These are phyloP conservation scores for Callipepla squamata DNA, from an alignment of 2,113 vertebrate species.

Conservation along the genomic window DNA sequence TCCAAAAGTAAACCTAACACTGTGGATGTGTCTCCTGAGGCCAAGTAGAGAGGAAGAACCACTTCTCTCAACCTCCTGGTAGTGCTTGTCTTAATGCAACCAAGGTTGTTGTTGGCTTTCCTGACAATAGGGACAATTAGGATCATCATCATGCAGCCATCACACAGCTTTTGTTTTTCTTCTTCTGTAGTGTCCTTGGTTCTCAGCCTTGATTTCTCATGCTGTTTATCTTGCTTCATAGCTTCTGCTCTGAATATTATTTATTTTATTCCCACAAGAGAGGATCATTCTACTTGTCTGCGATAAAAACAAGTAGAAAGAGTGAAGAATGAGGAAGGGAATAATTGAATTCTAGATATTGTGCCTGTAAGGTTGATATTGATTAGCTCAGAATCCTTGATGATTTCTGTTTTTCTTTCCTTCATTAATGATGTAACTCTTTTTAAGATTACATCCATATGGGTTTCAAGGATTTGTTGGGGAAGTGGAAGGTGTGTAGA, in stretches of 20 bases:
- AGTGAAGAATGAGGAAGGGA: not conserved
- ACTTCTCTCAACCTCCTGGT: not conserved
- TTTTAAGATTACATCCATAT: fast-evolving
- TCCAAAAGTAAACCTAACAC: not conserved
- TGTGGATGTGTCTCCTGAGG: not conserved
- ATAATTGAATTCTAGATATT: not conserved
- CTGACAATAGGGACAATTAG: not conserved
- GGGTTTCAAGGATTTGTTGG: not conserved
- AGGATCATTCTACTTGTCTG: not conserved
- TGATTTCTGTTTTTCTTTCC: not conserved
- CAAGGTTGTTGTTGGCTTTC: not conserved
- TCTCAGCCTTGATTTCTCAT: no score
- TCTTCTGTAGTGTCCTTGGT: no score
- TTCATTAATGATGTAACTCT: not conserved
- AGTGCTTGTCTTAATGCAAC: not conserved
- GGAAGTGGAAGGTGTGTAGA: not conserved
- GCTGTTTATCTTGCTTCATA: no score
- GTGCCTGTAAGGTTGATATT: not conserved
- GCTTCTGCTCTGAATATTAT: no score
- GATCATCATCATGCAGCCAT: no score
- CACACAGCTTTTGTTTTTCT: no score
- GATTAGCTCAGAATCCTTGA: not conserved
- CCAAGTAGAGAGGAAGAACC: not conserved
- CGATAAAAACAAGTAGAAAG: not conserved
- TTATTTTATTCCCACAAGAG: not conserved